Base-by-base conservation (phyloP, 1,140 invertebrate genomes). In the Hyles vespertilio region DNA sequence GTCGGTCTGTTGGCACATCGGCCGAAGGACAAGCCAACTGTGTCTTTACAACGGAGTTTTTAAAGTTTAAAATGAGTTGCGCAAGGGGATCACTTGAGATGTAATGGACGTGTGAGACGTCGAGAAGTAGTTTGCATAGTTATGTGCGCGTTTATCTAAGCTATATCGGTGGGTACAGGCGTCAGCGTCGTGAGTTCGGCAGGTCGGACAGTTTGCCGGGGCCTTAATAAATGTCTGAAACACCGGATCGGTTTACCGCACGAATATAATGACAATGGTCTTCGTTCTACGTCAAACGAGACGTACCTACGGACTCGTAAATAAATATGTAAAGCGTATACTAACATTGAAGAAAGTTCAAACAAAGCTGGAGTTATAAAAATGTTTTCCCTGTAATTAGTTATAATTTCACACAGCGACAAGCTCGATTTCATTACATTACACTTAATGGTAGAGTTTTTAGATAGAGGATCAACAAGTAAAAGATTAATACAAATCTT, bases 81-180 rank as follows among this genome's bases (percentile, higher is more conserved):
- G 7, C 40, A 11, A 36, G 9, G 2, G 51, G 8, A 44, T 48
- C 32, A 62, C 61, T 67, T 82, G 60, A 44, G 70, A 59, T 58
- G 53, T 79, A 73, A 55, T 63, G 52, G 43, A n/a, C 2, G 34
- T n/a, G 55, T 34, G 12, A 33, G 22, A 44, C 57, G 50, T 70
- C 51, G 65, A 72, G 72, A 74, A 81, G 79, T 78, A 79, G 77
- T 84, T 83, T 87, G 81, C 80, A 83, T 84, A 84, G 81, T 79
- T 81, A 86, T 84, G 80, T 82, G 73, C 67, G 65, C 74, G 79
- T 84, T 84, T 84, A 84, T 86, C 80, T 84, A 80, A 84, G 79
- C 77, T 81, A 80, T 81, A 81, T 86, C 74, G 73, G 74, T 76
- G 58, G 67, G 72, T 72, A 75, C 65, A 72, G 76, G 67, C 71